Conservation (phyloP, 2,113 vertebrate genomes). For the Falcunculus frontatus region DNA sequence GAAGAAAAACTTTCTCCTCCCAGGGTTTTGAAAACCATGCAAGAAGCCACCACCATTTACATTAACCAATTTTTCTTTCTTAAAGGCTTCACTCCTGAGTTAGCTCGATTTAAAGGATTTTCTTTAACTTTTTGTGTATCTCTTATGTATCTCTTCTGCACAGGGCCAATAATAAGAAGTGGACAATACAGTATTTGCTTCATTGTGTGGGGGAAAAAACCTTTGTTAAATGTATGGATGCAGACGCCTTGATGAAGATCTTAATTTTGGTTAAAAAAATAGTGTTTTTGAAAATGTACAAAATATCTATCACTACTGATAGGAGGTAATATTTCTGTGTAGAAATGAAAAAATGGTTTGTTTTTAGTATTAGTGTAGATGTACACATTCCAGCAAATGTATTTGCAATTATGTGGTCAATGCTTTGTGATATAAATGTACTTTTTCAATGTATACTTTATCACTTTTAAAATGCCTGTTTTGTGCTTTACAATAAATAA, state of each 20-base stretch:
- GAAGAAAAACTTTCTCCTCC: constrained; percentile 72
- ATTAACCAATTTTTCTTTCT: constrained; percentile 86
- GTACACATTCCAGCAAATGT: constrained; percentile 99
- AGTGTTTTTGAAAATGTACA: constrained; percentile 94
- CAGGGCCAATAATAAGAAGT: constrained; percentile 99
- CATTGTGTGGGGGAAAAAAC: constrained; percentile 99
- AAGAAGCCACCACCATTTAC: constrained; percentile 79
- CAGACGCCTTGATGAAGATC: constrained; percentile 99
- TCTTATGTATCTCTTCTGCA: constrained; percentile 99
- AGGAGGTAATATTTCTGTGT: constrained; percentile 94
- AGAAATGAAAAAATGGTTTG: constrained; percentile 95
- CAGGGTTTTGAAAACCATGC: constrained; percentile 88
- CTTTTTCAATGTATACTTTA: constrained; percentile 99
- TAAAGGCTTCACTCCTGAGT: constrained; percentile 88
- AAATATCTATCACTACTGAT: constrained; percentile 87
- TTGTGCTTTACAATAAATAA: constrained; percentile 99
- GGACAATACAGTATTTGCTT: constrained; percentile 99
- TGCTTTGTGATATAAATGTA: constrained; percentile 98
- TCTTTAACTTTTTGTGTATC: constrained; percentile 99
- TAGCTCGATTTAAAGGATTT: constrained; percentile 85
- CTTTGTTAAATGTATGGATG: constrained; percentile 99
- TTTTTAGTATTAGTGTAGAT: constrained; percentile 98
- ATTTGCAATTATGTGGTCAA: constrained; percentile 96
- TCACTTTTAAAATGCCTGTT: constrained; percentile 99
- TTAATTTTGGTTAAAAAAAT: constrained; percentile 94